phyloP scores from a whole-genome alignment of 2,797 vertebrate species.

The Oceanodroma leucorhoa region DNA sequence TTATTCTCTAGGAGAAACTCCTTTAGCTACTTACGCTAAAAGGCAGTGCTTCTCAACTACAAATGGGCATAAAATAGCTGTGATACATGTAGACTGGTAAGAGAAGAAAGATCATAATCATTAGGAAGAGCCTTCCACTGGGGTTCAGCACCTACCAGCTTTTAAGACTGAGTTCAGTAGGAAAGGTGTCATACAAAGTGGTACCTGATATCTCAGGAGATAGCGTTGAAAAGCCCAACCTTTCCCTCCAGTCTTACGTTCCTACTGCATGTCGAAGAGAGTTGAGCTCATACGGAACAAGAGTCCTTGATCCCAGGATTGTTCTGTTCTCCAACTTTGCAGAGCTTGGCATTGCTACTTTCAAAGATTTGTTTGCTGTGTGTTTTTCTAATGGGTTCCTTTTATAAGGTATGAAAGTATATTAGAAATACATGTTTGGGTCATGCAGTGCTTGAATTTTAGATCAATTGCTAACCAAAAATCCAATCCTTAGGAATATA shows the following conservation, averaged over 20 bases:
- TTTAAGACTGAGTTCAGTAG: neutral
- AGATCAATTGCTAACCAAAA: neutral
- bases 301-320: neutral
- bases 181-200: neutral
- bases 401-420: neutral
- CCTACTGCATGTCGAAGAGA: neutral
- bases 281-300: neutral
- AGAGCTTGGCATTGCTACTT: neutral
- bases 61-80: neutral
- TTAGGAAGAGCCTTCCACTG: neutral
- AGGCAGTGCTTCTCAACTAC: neutral
- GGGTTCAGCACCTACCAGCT: neutral
- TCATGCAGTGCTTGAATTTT: neutral
- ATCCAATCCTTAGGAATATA: neutral
- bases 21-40: neutral
- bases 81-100: neutral
- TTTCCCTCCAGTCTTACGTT: neutral
- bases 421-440: neutral
- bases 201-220: neutral
- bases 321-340: neutral
- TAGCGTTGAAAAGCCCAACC: neutral
- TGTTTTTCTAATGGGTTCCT: neutral
- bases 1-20: neutral
- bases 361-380: neutral
- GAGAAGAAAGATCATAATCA: neutral